Evolutionary conservation across 2,888 invertebrate species (phyloP), one percentile per base, ranked within the genome.

Genomic region (Amphipyra berbera): DNA sequence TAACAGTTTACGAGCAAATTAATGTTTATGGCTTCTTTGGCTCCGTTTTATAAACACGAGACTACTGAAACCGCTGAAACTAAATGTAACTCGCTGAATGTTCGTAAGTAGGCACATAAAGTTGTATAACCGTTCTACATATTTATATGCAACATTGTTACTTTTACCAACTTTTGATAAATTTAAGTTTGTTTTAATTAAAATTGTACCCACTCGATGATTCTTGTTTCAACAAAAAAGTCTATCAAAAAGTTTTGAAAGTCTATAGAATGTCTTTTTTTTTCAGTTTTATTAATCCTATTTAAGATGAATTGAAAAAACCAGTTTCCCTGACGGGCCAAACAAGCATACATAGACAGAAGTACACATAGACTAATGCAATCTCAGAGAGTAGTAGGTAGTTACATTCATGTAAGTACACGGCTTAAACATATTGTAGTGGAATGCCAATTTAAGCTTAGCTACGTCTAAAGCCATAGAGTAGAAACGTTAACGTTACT

Each of bases 1-100:
- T 88, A 88, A 86, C 84, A 73, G 73, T 86, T 87, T 86, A 87
- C 83, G 83, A 86, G 78, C 76, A 77, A 83, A 86, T 87, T 88
- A 84, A 87, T 86, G 84, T 86, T 87, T 85, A 88, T 84, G 79
- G 84, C 85, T 83, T 83, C 85, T 86, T 81, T 78, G 82, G 79
- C 78, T 81, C 74, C 69, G 71, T 74, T 82, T 75, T 79, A 84
- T 86, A 85, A 88, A 87, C 85, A 85, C 76, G 68, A 68, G 63
- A 64, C 72, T 76, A 76, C 67, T 70, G 76, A 76, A 77, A 70
- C 78, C 76, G 68, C 78, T 69, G 59, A 73, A 82, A 81, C 76
- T 80, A 73, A 76, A 79, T 70, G 72, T 78, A 72, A 76, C 79
- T 73, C 63, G 12, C 57, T 52, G 55, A 62, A 66, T 59, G 56